Percentiles rank a stretch among this genome's conserved stretches.
phyloP scores from a whole-genome alignment of 2,797 vertebrate genomes.

The Apodemus agrarius region DNA sequence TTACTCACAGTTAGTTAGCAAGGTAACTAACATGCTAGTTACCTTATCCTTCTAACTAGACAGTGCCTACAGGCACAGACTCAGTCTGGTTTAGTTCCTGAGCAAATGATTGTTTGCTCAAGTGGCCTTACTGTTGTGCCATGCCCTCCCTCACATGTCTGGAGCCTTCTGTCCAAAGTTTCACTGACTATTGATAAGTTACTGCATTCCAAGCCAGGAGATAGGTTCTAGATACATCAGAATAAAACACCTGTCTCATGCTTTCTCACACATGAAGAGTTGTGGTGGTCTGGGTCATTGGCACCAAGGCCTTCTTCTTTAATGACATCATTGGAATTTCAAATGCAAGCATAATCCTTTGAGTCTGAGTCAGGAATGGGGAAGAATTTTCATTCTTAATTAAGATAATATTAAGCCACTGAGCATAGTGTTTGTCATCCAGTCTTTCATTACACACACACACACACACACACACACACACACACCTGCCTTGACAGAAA shows the following conservation, averaged over 20 bases:
- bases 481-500: background rate
- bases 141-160: background rate
- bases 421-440: no score
- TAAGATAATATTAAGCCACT: background rate
- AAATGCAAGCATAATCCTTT: background rate
- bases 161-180: background rate
- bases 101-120: background rate
- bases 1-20: background rate
- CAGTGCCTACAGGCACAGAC: background rate
- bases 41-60: background rate
- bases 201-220: rapidly evolving
- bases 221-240: background rate
- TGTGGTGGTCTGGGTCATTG: background rate
- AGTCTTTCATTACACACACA: background rate
- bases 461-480: background rate
- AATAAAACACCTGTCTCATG: background rate
- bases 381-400: background rate
- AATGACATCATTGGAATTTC: background rate
- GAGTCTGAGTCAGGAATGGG: background rate
- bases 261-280: background rate
- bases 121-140: background rate
- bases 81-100: background rate
- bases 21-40: no score
- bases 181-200: background rate
- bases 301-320: background rate